A percentile compares a stretch with the other conserved stretches of the same genome.
These are phyloP conservation scores for Ypsolopha scabrella DNA, from an alignment of 2,888 invertebrate species.

Conservation along the genomic window DNA sequence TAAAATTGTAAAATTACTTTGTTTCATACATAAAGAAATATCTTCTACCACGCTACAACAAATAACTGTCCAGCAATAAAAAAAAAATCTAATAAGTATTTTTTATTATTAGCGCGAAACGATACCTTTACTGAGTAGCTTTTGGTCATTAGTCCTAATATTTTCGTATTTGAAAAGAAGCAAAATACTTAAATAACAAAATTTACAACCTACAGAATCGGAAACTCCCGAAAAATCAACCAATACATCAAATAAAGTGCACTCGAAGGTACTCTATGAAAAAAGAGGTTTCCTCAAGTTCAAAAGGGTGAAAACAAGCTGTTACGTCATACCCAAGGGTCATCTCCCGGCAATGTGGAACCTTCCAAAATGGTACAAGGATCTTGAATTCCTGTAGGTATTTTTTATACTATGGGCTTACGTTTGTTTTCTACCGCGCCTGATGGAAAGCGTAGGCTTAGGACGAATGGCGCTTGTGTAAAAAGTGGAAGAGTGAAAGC, in stretches of 20 bases:
- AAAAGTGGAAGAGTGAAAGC: too few relatives aligned
- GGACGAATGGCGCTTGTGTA: too few relatives aligned
- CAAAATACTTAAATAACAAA: background rate
- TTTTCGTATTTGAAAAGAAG: background rate
- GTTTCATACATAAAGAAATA: background rate
- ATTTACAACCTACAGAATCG: background rate
- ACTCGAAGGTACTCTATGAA: background rate
- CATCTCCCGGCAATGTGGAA: conserved; percentile 1
- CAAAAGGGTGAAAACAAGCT: conserved; percentile 8
- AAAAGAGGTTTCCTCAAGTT: background rate
- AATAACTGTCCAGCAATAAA: too few relatives aligned
- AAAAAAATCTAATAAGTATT: background rate
- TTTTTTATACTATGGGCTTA: too few relatives aligned
- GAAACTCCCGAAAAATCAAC: background rate
- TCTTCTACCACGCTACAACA: too few relatives aligned
- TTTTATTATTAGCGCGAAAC: background rate
- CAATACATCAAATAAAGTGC: background rate
- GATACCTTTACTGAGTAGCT: too few relatives aligned
- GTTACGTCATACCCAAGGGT: conserved; percentile 2
- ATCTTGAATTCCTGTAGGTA: too few relatives aligned
- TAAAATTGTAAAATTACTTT: background rate
- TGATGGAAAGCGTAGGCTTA: too few relatives aligned
- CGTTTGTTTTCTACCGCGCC: too few relatives aligned
- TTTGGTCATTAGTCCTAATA: too few relatives aligned
- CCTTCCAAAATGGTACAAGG: background rate